Evolutionary conservation across 2,888 invertebrate genomes (phyloP).

Genomic region (Mimumesa dahlbomi): DNA sequence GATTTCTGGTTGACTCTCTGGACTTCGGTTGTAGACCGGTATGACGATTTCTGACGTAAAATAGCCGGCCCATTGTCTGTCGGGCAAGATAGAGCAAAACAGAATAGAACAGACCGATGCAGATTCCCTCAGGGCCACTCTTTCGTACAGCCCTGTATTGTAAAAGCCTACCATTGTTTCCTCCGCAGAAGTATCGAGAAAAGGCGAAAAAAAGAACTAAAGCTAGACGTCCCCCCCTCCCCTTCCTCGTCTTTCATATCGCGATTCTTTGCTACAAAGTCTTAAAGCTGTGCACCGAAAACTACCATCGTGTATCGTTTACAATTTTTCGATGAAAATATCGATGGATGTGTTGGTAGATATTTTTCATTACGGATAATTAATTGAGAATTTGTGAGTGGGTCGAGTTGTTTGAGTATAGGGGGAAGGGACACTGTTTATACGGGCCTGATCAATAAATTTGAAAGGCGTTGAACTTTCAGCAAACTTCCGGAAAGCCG

Average conservation of each 20-base stretch:
- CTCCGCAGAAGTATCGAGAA: constrained; percentile 18
- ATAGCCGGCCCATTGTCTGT: not conserved
- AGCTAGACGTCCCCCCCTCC: not conserved
- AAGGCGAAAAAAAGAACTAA: constrained; percentile 30
- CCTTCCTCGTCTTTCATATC: not conserved
- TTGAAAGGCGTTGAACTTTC: too few relatives aligned
- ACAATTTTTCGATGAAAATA: too few relatives aligned
- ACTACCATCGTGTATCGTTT: not conserved
- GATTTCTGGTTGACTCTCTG: constrained; percentile 1
- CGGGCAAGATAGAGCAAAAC: not conserved
- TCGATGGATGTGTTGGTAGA: too few relatives aligned
- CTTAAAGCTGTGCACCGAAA: not conserved
- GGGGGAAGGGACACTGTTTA: too few relatives aligned
- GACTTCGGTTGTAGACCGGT: too few relatives aligned
- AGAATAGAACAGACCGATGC: constrained; percentile 6
- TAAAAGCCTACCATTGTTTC: constrained; percentile 21
- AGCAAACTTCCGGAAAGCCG: too few relatives aligned
- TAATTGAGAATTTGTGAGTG: too few relatives aligned
- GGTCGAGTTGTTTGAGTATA: too few relatives aligned
- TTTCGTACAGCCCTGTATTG: constrained; percentile 25
- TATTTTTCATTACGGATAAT: too few relatives aligned
- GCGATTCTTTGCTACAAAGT: constrained; percentile 3
- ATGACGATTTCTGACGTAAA: not conserved
- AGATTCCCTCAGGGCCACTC: constrained; percentile 33
- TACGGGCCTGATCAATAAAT: too few relatives aligned